These are phyloP conservation scores for Urocyon cinereoargenteus DNA, from an alignment of 2,797 vertebrate genomes.

Conservation along the genomic window DNA sequence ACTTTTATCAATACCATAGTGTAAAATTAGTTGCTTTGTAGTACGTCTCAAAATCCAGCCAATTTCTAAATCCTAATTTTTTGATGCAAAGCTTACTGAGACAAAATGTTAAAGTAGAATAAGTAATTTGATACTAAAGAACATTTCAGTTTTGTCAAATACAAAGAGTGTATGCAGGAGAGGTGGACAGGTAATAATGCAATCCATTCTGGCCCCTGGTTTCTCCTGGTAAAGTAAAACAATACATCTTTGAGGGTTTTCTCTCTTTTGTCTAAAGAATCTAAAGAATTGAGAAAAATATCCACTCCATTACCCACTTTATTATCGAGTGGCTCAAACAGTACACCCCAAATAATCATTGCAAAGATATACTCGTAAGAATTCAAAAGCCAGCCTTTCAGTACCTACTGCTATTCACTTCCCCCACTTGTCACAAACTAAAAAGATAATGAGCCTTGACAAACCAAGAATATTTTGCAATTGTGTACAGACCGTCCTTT, in stretches of 20 bases:
- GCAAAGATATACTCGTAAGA: not conserved
- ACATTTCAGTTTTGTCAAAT: not conserved
- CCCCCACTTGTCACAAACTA: not conserved
- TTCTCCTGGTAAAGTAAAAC: constrained; percentile 5
- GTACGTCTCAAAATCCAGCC: constrained; percentile 28
- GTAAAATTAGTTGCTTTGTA: constrained; percentile 3
- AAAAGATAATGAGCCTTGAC: not conserved
- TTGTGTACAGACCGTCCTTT: no score
- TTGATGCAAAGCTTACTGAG: constrained; percentile 20
- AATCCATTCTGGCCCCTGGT: not conserved
- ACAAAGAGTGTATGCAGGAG: not conserved
- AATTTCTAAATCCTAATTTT: constrained; percentile 28
- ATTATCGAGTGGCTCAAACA: not conserved
- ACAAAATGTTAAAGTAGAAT: constrained; percentile 36
- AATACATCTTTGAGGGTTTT: not conserved
- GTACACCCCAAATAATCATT: not conserved
- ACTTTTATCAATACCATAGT: not conserved
- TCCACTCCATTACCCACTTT: not conserved
- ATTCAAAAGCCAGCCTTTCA: not conserved
- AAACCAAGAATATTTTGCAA: not conserved
- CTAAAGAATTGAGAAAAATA: not conserved
- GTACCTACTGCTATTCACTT: not conserved
- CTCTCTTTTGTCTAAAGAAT: not conserved
- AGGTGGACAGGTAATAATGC: not conserved
- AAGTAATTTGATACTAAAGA: not conserved